Base-by-base conservation (phyloP, 2,888 invertebrate species). In the Nemotelus pantherinus region DNA sequence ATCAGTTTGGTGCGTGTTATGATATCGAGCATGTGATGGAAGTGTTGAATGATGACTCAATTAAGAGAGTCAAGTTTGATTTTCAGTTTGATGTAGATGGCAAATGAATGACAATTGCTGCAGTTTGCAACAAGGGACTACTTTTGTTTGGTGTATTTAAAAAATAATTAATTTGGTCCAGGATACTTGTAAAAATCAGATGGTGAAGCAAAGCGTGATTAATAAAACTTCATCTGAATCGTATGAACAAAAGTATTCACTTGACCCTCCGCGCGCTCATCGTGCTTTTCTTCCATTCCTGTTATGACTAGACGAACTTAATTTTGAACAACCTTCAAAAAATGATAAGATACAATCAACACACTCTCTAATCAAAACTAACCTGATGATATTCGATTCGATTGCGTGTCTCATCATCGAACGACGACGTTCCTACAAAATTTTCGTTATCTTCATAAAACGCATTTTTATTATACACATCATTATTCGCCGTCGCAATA, bases 361-460 rank as follows among this genome's bases (percentile, higher is more conserved):
- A 41, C 2, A 63, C 45, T 47, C 6, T 63, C 50, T 39, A 72
- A 55, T 43, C 25, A 45, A 45, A 75, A 84, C 84, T 86, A 86
- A 85, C 86, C 86, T 86, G 86, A 81, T 86, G 86, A 81, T 86
- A 85, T 81, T 83, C 84, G 82, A 85, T 83, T 82, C 85, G 85
- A 79, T 83, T 82, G 57, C 63, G 75, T n/a, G 77, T 67, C 10
- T 78, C 77, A 9, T 63, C 78, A 57, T 75, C 65, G 45, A 76
- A 63, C 50, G 47, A 7, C 3, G 60, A 7, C 39, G 58, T 58
- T 58, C 43, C 43, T 60, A 76, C 78, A 67, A 72, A 76, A 70
- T 79, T 80, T 58, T 47, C 43, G 53, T 76, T 78, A 75, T 79
- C 79, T 41, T 78, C 4, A 41, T 79, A 79, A 25, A 79, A n/a